Base-by-base conservation (phyloP, 2,113 vertebrate species). In the Chaenocephalus aceratus region DNA sequence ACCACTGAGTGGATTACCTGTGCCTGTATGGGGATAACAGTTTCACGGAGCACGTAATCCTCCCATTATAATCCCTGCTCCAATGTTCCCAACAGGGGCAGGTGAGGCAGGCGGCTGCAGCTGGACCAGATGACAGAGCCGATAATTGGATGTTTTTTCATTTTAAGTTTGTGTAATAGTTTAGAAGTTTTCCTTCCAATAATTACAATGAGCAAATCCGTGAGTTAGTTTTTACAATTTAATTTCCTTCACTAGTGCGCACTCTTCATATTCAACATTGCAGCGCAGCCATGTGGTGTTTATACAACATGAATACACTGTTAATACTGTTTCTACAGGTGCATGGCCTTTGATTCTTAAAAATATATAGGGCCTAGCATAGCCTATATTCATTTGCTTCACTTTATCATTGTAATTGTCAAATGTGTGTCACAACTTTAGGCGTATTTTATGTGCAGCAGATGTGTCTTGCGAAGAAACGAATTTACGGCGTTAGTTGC, bases 1-100 rank as follows among this genome's bases (percentile, higher is more conserved):
- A 90, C 80, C 83, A 91, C 93, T 95, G 96, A 97, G 95, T 90
- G 95, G 94, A 97, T 99, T 97, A 97, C 96, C 94, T 96, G 95
- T 92, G 95, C 80, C 82, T 96, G 90, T 57, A 85, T 74, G 56
- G 91, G 95, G 96, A 97, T 97, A 95, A 96, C 93, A 93, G 95
- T 96, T 96, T 96, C 96, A 94, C 94, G 83, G 94, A 53, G 83
- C 9, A 63, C 95, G 93, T 96, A 96, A 97, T 95, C 95, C 92
- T 94, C 94, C 91, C 94, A 97, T 96, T 96, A 96, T 97, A 97
- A 97, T 97, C 96, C 91, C 93, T 77, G 80, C 60, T 87, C 93
- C 93, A 94, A 94, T 95, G 95, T 96, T 92, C 95, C 91, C 94
- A 68, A 34, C 60, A 66, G 60, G 75, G 61, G 54, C 69, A 89